A percentile compares a stretch with the other conserved stretches of the same genome.
Evolutionary conservation across 2,113 vertebrate species (phyloP).

Genomic region (Gasterosteus aculeatus): DNA sequence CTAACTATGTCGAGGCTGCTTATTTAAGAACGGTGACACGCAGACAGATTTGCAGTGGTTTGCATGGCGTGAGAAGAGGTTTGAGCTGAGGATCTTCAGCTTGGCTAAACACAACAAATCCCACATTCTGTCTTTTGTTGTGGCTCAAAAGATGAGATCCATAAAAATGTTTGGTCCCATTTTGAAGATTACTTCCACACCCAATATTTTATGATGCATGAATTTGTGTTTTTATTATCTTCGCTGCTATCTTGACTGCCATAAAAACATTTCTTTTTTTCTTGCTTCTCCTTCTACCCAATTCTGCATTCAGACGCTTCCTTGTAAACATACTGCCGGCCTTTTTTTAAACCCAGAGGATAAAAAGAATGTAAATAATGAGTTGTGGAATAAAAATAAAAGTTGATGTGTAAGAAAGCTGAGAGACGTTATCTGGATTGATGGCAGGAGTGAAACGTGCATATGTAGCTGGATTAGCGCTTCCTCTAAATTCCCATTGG

Average conservation of each 20-base stretch:
- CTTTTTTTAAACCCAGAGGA: not conserved
- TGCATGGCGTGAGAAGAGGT: too few species aligned
- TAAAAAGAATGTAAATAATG: not conserved
- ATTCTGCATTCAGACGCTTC: not conserved
- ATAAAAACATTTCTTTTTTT: too few species aligned
- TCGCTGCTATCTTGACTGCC: too few species aligned
- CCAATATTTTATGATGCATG: too few species aligned
- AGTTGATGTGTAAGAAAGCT: conserved; percentile 36
- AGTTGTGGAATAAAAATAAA: conserved; percentile 27
- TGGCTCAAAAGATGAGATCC: not conserved
- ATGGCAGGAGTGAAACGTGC: not conserved
- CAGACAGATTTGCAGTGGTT: not conserved
- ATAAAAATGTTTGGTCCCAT: too few species aligned
- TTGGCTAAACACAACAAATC: too few species aligned
- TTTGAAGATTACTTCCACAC: too few species aligned
- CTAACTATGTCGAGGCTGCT: not conserved
- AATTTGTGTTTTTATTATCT: too few species aligned
- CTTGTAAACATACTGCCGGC: not conserved
- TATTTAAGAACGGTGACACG: not conserved
- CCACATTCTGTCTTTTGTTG: too few species aligned
- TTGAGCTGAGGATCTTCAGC: not conserved
- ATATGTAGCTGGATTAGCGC: conserved; percentile 5
- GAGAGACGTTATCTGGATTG: not conserved
- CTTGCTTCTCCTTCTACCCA: not conserved
- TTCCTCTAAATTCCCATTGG: conserved; percentile 7